Percentiles rank a stretch among this genome's conserved stretches.
Evolutionary conservation across 2,113 vertebrate species (phyloP).

Genomic region (Dendropsophus ebraccatus): DNA sequence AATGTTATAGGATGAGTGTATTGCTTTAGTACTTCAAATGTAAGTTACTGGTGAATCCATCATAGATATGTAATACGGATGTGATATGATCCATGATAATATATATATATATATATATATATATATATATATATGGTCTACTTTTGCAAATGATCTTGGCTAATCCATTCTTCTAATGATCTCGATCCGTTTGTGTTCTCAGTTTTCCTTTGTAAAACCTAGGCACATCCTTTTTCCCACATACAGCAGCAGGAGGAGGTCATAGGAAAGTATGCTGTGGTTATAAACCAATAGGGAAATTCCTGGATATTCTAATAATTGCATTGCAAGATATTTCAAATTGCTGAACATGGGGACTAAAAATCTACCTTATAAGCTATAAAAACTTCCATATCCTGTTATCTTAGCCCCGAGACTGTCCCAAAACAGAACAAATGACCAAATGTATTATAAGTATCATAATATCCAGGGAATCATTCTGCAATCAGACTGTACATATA

Average conservation of each 20-base stretch:
- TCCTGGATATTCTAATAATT: not conserved
- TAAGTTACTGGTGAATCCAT: not conserved
- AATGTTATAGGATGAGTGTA: not conserved
- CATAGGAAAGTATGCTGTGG: not conserved
- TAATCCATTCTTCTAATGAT: too few relatives aligned
- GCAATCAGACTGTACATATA: not conserved
- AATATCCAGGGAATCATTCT: not conserved
- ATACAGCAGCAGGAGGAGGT: not conserved
- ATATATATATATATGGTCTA: too few relatives aligned
- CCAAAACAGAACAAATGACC: not conserved
- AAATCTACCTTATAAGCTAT: not conserved
- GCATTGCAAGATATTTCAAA: not conserved
- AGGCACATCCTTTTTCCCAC: not conserved
- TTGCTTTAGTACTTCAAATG: not conserved
- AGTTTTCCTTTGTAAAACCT: not conserved
- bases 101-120: too few relatives aligned
- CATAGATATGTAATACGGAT: not conserved
- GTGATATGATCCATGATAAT: too few relatives aligned
- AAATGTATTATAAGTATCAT: not conserved
- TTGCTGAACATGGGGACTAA: not conserved
- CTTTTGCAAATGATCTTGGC: not conserved
- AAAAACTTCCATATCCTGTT: not conserved
- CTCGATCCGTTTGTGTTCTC: too few relatives aligned
- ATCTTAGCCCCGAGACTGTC: not conserved
- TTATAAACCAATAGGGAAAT: conserved; percentile 1